phyloP scores from a whole-genome alignment of 2,113 vertebrate genomes.

The Abramis brama region DNA sequence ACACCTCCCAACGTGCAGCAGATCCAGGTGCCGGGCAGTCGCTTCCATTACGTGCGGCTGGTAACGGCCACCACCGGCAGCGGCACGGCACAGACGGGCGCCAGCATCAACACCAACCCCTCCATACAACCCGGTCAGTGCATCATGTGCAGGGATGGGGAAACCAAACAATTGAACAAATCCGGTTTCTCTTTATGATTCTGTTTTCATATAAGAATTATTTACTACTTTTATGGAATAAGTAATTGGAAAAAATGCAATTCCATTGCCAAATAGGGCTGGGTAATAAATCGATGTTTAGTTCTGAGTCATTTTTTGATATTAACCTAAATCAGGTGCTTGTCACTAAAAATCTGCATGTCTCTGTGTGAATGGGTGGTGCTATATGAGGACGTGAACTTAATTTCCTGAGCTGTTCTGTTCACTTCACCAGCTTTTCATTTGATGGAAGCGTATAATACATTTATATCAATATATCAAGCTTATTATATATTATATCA shows the following conservation, averaged over 20 bases:
- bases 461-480: too few species aligned
- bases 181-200: neutral
- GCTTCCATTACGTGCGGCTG: conserved; percentile 96
- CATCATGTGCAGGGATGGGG: neutral
- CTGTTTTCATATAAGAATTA: neutral
- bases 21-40: conserved; percentile 97
- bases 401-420: neutral
- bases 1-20: conserved; percentile 94
- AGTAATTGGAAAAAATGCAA: neutral
- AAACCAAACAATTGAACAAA: neutral
- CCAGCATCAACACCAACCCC: conserved; percentile 84
- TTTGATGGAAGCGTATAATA: neutral
- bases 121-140: conserved; percentile 88
- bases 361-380: neutral
- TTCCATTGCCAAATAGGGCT: neutral
- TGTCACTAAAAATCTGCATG: neutral
- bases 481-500: too few species aligned
- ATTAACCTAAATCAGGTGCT: neutral
- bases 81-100: conserved; percentile 77
- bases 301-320: too few species aligned
- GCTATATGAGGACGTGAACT: neutral
- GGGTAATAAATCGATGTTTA: too few species aligned
- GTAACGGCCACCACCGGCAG: conserved; percentile 91
- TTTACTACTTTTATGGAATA: neutral
- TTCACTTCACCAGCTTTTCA: neutral